A percentile compares a stretch with the other conserved stretches of the same genome.
Evolutionary conservation across 2,113 vertebrate species (phyloP).

Genomic region (Cheirogaleus medius): DNA sequence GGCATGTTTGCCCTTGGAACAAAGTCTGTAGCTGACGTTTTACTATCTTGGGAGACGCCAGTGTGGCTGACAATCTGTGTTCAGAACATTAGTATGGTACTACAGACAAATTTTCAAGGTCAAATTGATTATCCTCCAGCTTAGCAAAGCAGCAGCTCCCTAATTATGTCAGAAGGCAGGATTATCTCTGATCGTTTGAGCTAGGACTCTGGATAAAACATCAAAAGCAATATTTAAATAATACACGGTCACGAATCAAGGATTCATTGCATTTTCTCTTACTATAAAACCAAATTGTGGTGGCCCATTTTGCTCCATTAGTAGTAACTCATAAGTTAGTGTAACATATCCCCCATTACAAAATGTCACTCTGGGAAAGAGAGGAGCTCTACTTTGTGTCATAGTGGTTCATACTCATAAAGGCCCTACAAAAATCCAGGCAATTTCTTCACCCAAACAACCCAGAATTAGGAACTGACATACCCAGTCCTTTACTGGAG

Average conservation of each 20-base stretch:
- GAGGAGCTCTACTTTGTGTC: background rate
- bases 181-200: constrained; percentile 71
- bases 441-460: background rate
- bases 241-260: background rate
- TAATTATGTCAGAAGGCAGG: constrained; percentile 70
- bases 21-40: background rate
- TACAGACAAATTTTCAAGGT: constrained; percentile 63
- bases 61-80: background rate
- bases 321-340: background rate
- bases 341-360: background rate
- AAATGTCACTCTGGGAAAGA: background rate
- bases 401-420: background rate
- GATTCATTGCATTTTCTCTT: constrained; percentile 46
- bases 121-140: constrained; percentile 61
- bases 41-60: background rate
- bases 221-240: constrained; percentile 74
- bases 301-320: background rate
- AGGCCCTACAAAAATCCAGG: background rate
- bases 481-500: fast-evolving
- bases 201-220: constrained; percentile 54
- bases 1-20: background rate
- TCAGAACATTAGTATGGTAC: background rate
- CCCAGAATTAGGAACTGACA: background rate
- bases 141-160: constrained; percentile 37
- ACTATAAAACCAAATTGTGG: background rate